phyloP scores from a whole-genome alignment of 1,140 invertebrate genomes.

The Zaprionus vittiger region DNA sequence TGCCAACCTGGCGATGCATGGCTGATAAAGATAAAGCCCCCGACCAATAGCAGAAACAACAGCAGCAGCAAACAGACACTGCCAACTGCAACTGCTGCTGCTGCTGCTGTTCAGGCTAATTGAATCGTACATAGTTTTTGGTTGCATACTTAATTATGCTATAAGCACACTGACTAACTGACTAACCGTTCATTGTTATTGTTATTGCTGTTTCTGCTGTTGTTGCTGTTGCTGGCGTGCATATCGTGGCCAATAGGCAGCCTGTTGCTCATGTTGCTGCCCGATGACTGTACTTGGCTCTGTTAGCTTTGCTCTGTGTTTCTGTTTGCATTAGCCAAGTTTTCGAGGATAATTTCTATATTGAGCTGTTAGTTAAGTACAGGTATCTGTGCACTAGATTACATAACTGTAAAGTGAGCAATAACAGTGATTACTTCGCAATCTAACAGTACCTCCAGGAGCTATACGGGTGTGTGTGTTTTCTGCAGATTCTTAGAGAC shows the following conservation, averaged over 20 bases:
- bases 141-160: constrained; percentile 78
- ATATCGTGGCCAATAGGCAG: constrained; percentile 27
- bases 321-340: not conserved
- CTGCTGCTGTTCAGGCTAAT: constrained; percentile 56
- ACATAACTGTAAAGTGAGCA: constrained; percentile 1
- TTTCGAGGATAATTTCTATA: constrained; percentile 13
- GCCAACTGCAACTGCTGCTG: constrained; percentile 37
- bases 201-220: constrained; percentile 8
- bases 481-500: not conserved
- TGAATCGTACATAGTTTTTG: constrained; percentile 81
- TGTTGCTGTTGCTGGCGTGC: constrained; percentile 12
- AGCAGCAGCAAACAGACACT: constrained; percentile 29
- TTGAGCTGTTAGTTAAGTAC: constrained; percentile 10
- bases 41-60: constrained; percentile 22
- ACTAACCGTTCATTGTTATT: constrained; percentile 22
- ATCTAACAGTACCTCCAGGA: not conserved
- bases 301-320: not conserved
- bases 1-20: constrained; percentile 52
- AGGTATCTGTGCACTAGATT: constrained; percentile 2
- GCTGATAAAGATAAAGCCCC: constrained; percentile 48
- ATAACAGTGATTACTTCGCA: not conserved
- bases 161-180: constrained; percentile 31
- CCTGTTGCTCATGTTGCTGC: constrained; percentile 4
- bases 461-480: not conserved
- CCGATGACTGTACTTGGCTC: constrained; percentile 15